Base-by-base conservation (phyloP, 2,113 vertebrate species). In the Pleuronectes platessa region DNA sequence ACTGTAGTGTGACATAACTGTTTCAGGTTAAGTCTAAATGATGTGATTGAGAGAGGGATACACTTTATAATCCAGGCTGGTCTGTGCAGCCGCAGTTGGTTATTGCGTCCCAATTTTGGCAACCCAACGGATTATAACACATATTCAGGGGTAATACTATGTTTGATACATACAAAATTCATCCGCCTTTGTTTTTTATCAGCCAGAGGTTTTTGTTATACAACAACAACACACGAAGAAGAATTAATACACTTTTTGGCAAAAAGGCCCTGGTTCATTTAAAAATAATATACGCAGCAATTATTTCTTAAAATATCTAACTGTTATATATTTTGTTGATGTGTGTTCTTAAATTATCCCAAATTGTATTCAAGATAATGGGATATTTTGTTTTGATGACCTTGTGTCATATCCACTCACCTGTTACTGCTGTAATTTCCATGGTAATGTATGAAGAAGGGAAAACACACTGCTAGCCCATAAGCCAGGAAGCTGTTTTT, bases 11-110 rank as follows among this genome's bases (percentile, higher is more conserved):
- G 51, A 77, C 49, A 67, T 86, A 86, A 74, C n/a, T 12, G 60
- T 59, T 74, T 76, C 56, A 82, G 83, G 82, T 84, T 79, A 75
- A 74, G 69, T 74, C 42, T 70, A 64, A 83, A 76, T 65, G 59
- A 69, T 74, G 55, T 54, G 69, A 61, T 74, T 40, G 61, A 9
- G 60, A 51, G 20, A 59, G 47, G 47, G 47, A 42, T 60, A 70
- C 78, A 17, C 42, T 61, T 73, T 76, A 13, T 68, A 84, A 74
- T 74, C 66, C 62, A 65, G 13, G 20, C 31, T 59, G 60, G 13
- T 66, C 37, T 56, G 69, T 45, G 47, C 27, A 64, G 42, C 51
- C 55, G 14, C 8, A 37, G 37, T 17, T 67, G 40, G 27, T 27
- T 11, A 51, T 18, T 5, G 20, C 47, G 5, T 51, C 47, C 20